These are phyloP conservation scores for Poeciliopsis turrubarensis DNA, from an alignment of 2,113 vertebrate genomes.

Conservation along the genomic window DNA sequence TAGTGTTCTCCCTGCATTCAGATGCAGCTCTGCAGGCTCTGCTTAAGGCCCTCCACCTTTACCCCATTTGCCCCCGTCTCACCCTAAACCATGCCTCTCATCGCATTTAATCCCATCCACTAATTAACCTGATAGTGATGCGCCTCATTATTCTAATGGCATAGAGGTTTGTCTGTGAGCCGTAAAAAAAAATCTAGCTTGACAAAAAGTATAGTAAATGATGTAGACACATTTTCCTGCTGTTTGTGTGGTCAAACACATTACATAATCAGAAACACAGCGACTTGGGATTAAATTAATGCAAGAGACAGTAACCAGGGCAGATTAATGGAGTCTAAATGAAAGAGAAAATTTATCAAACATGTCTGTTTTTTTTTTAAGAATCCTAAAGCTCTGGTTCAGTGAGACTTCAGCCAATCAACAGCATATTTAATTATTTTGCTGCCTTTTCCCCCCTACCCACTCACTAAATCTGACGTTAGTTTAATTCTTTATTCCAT, in stretches of 20 bases:
- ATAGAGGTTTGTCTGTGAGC: background rate
- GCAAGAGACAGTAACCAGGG: too few relatives aligned
- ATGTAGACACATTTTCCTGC: background rate
- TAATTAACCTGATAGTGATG: slow-evolving; percentile 48
- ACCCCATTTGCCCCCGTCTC: background rate
- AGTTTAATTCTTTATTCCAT: too few relatives aligned
- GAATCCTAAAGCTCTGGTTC: too few relatives aligned
- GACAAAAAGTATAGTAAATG: background rate
- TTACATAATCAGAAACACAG: too few relatives aligned
- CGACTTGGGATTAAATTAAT: too few relatives aligned
- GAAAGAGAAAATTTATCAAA: too few relatives aligned
- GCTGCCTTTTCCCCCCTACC: background rate
- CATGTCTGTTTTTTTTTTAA: too few relatives aligned
- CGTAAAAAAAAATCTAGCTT: background rate
- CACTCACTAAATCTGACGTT: background rate
- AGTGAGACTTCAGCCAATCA: too few relatives aligned
- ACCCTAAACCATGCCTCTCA: slow-evolving; percentile 31
- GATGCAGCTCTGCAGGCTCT: slow-evolving; percentile 8
- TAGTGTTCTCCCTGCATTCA: slow-evolving; percentile 13
- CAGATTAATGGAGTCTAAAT: too few relatives aligned
- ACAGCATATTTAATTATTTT: background rate
- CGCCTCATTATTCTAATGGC: slow-evolving; percentile 41
- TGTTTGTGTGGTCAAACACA: too few relatives aligned
- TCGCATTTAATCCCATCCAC: slow-evolving; percentile 36
- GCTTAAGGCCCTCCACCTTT: background rate